Evolutionary conservation across 2,113 vertebrate species (phyloP), one percentile per base, ranked within the genome.

Genomic region (Copsychus sechellarum): DNA sequence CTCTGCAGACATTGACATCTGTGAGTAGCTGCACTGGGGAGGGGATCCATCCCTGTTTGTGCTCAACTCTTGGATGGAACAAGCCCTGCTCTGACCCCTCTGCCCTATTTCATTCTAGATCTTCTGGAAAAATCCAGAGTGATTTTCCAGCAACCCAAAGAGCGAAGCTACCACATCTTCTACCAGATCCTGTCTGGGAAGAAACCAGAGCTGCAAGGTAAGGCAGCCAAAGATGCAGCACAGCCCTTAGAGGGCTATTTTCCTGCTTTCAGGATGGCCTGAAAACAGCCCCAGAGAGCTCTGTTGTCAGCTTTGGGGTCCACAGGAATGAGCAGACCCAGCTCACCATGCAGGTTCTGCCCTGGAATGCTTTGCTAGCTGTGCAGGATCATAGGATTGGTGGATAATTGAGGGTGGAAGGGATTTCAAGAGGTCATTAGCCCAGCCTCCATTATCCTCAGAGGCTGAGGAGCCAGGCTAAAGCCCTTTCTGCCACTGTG

Each of bases 51-150:
- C 65, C 61, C 29, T 9, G 0, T 28, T 43, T 33, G 47, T 43
- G 80, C 58, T 61, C 65, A 69, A 26, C 51, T 88, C 71, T 12
- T 34, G 76, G 40, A 54, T 60, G 26, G 31, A 61, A 9, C 36
- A 62, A 69, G 19, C 18, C 34, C 25, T 90, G 33, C 42, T 48
- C 66, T 88, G 61, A 91, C 3, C 31, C 9, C 29, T 81, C 80
- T 88, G 58, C 11, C 29, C 33, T 58, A 2, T 79, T 93, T 76
- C 24, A 53, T 95, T 88, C 71, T 92, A 99, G 99, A 99, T 92
- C 98, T 99, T 80, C 96, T 99, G 87, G 99, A 99, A 97, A 99
- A 99, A 98, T 99, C 99, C 12, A 98, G 99, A 97, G 99, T 99
- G 87, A 99, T 99, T 94, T 99, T 99, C 97, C 99, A 99, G 98